These are phyloP conservation scores for Lasioglossum pauxillum DNA, from an alignment of 2,888 invertebrate genomes.

Conservation along the genomic window DNA sequence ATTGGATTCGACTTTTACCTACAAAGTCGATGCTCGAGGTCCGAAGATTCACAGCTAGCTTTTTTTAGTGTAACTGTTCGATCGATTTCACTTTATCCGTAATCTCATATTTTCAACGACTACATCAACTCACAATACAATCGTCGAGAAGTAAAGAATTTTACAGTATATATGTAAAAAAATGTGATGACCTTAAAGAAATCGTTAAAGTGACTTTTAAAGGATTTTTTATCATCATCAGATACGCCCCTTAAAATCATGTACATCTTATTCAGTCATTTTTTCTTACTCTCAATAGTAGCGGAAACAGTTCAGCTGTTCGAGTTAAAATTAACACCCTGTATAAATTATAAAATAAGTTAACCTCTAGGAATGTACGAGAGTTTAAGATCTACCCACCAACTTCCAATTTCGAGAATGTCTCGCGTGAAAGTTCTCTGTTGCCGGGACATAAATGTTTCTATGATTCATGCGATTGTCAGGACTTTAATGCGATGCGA, in stretches of 20 bases:
- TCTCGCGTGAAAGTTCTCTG: not conserved
- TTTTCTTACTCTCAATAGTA: too few relatives aligned
- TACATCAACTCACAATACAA: not conserved
- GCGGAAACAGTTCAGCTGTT: too few relatives aligned
- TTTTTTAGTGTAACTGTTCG: too few relatives aligned
- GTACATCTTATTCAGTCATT: too few relatives aligned
- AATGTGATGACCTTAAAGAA: too few relatives aligned
- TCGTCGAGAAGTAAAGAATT: not conserved
- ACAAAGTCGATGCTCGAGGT: too few relatives aligned
- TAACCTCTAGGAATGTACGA: not conserved
- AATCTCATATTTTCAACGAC: not conserved
- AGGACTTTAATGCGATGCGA: slow-evolving; percentile 33
- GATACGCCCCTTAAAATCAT: too few relatives aligned
- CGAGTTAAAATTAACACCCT: too few relatives aligned
- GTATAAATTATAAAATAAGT: not conserved
- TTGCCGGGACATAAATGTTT: not conserved
- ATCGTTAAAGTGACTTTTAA: too few relatives aligned
- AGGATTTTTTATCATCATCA: too few relatives aligned
- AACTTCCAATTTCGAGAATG: not conserved
- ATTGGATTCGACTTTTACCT: too few relatives aligned
- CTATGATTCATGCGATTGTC: not conserved
- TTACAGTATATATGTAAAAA: not conserved
- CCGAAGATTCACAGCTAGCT: too few relatives aligned
- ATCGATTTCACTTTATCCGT: not conserved
- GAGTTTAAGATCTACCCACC: not conserved